Evolutionary conservation across 2,113 vertebrate species (phyloP), one percentile per base, ranked within the genome.

Genomic region (Eclectus roratus): DNA sequence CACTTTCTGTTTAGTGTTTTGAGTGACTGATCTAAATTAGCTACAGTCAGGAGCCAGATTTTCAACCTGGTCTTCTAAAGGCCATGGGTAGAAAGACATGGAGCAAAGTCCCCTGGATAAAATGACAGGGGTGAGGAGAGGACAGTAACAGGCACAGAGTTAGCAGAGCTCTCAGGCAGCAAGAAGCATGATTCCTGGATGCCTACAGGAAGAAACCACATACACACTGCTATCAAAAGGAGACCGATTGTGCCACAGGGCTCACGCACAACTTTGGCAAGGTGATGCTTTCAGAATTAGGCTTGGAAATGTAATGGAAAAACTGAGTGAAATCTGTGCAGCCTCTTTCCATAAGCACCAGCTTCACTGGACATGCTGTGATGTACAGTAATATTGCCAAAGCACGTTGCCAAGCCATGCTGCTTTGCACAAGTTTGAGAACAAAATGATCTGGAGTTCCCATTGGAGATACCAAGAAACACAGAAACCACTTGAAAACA

Each of bases 31-130:
- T 79, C 28, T 64, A 80, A 84, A 52, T 39, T 1, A 55, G 33
- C 47, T 87, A 81, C 65, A 76, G 39, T 60, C 43, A 78, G 72
- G 33, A 89, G 79, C 49, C 74, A 91, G 63, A 88, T 78, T 93
- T 91, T 52, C 55, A 37, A 12, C 60, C 66, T 90, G 29, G 37
- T 89, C 9, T 65, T 68, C 56, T 28, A 11, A 49, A 35, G 43
- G 46, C 50, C 16, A 1, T 0, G 2, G 44, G 37, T 31, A 52
- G 63, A 65, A 76, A 56, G 47, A 14, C 35, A 46, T 11, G 27
- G 58, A n/a, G 29, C 41, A 47, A 81, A 66, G 35, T 13, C 37
- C 85, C 68, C 37, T 46, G 61, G 49, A 55, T n/a, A 11, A 49
- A 46, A 11, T 1, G 29, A 1, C n/a, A 56, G 44, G 37, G n/a